Conservation (phyloP, 2,797 vertebrate genomes). For the Gadopsis bispinosus region DNA sequence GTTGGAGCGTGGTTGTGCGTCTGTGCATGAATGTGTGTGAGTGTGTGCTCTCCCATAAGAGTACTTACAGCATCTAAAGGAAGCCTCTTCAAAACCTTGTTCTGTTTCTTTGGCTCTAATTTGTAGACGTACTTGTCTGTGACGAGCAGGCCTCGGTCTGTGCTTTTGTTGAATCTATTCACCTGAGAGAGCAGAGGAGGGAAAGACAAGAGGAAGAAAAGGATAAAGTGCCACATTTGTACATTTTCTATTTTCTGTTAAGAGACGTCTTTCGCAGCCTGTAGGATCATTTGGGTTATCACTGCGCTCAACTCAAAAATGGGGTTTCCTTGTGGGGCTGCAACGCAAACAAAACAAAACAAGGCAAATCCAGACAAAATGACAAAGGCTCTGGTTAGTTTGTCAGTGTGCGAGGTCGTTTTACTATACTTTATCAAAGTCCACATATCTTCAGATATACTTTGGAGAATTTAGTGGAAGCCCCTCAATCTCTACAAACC, state of each 20-base stretch:
- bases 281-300: constrained; percentile 8
- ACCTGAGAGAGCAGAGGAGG: constrained; percentile 75
- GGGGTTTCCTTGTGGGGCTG: constrained; percentile 16
- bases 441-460: constrained; percentile 12
- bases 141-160: constrained; percentile 90
- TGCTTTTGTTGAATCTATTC: constrained; percentile 90
- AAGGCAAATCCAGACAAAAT: constrained; percentile 4
- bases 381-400: constrained; percentile 4
- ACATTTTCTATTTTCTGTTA: neutral
- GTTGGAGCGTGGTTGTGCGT: neutral
- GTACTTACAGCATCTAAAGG: constrained; percentile 88
- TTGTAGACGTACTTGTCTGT: constrained; percentile 93
- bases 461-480: constrained; percentile 25
- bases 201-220: neutral
- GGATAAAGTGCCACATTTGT: neutral
- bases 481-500: constrained; percentile 20
- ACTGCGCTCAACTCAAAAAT: neutral
- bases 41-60: neutral
- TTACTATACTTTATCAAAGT: constrained; percentile 35
- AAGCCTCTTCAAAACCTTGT: constrained; percentile 88
- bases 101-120: constrained; percentile 89
- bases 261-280: neutral
- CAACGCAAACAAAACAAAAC: constrained; percentile 2
- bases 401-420: constrained; percentile 22
- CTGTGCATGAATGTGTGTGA: neutral